These are phyloP conservation scores for Zophobas morio DNA, from an alignment of 1,140 invertebrate genomes.

Conservation along the genomic window DNA sequence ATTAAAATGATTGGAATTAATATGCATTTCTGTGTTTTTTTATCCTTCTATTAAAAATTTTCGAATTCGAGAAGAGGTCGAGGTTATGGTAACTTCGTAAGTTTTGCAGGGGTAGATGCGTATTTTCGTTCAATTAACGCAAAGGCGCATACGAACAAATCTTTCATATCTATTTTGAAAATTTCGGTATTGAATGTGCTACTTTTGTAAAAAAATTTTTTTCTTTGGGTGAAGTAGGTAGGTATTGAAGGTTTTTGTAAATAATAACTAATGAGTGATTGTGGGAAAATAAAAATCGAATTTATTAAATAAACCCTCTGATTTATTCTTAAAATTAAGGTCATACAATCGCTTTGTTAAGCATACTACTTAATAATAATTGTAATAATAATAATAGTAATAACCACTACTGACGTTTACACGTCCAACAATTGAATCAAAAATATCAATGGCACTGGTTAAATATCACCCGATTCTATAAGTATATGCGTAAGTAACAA, in stretches of 20 bases:
- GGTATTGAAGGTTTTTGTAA: neutral
- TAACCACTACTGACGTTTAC: constrained; percentile 66
- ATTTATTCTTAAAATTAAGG: constrained; percentile 67
- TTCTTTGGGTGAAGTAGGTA: neutral
- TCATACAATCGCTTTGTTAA: constrained; percentile 65
- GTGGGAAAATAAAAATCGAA: constrained; percentile 37
- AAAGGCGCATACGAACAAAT: no score
- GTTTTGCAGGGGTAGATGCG: no score
- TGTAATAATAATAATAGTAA: constrained; percentile 64
- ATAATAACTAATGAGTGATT: neutral
- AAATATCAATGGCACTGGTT: constrained; percentile 69
- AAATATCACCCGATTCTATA: constrained; percentile 70
- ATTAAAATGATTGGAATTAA: no score
- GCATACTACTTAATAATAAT: constrained; percentile 62
- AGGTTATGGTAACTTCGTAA: no score
- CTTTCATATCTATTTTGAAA: no score
- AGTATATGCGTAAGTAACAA: constrained; percentile 65
- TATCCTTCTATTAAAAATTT: no score
- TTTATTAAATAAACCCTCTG: constrained; percentile 67
- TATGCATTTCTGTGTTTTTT: no score
- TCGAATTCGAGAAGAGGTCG: no score
- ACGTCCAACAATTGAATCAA: constrained; percentile 68
- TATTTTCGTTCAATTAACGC: no score
- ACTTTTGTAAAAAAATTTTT: neutral
- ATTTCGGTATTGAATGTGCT: neutral